Conservation (phyloP, 2,113 vertebrate genomes). For the Rhodinocichla rosea region DNA sequence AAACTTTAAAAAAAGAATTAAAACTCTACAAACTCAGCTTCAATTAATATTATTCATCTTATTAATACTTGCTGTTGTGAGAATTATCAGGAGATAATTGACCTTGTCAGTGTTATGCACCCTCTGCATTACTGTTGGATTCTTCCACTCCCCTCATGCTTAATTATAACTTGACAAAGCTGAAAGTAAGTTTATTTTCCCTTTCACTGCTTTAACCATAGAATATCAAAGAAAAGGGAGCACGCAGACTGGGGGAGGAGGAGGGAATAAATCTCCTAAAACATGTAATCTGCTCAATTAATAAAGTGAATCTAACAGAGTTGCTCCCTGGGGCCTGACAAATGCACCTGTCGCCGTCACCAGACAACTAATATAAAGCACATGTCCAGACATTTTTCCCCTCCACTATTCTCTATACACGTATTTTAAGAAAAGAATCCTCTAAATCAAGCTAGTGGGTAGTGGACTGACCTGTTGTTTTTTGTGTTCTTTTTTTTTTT, state of each 20-base stretch:
- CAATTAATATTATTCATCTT: conserved; percentile 65
- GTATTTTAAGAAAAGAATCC: neutral
- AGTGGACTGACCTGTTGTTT: neutral
- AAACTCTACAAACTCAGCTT: conserved; percentile 59
- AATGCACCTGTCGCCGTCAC: conserved; percentile 37
- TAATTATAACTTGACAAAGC: conserved; percentile 61
- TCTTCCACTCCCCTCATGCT: conserved; percentile 9
- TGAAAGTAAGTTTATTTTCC: neutral
- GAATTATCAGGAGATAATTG: conserved; percentile 66
- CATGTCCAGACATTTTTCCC: neutral
- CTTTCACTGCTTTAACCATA: neutral
- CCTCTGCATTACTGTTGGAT: conserved; percentile 3
- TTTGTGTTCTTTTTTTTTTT: neutral
- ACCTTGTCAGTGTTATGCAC: conserved; percentile 40
- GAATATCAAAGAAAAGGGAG: neutral
- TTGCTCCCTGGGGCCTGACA: conserved; percentile 50
- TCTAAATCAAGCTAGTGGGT: neutral
- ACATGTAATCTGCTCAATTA: conserved; percentile 62
- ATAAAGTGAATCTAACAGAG: conserved; percentile 43
- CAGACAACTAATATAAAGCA: conserved; percentile 32
- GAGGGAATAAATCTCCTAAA: conserved; percentile 7
- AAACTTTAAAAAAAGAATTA: conserved; percentile 57
- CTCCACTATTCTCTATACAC: neutral
- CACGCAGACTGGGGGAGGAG: neutral
- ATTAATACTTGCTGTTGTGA: conserved; percentile 44